Conservation (phyloP, 2,797 vertebrate genomes). For the Onychomys leucogaster region DNA sequence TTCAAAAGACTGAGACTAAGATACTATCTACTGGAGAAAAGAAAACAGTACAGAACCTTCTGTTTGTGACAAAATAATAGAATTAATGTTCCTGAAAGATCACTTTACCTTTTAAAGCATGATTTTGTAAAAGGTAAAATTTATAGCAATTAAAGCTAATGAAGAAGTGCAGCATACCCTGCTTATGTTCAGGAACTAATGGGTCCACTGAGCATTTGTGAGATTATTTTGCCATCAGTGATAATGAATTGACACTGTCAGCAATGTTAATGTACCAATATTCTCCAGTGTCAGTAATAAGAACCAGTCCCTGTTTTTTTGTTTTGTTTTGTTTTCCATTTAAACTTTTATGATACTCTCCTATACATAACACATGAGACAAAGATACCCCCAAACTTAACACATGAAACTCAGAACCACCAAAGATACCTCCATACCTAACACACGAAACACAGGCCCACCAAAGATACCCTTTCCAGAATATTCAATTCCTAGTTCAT, state of each 20-base stretch:
- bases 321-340: slow-evolving; percentile 66
- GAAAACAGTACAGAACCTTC: slow-evolving; percentile 88
- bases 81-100: slow-evolving; percentile 92
- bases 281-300: slow-evolving; percentile 82
- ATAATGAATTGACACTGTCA: slow-evolving; percentile 91
- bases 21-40: slow-evolving; percentile 85
- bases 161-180: slow-evolving; percentile 92
- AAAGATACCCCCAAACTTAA: neutral
- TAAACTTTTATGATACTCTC: slow-evolving; percentile 76
- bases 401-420: neutral
- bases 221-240: slow-evolving; percentile 91
- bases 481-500: slow-evolving; percentile 64
- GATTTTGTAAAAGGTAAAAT: slow-evolving; percentile 91
- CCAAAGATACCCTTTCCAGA: neutral
- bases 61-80: slow-evolving; percentile 91
- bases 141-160: slow-evolving; percentile 92
- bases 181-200: slow-evolving; percentile 91
- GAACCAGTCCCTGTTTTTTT: slow-evolving; percentile 79
- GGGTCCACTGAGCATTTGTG: slow-evolving; percentile 90
- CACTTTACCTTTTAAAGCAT: slow-evolving; percentile 90
- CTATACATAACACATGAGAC: slow-evolving; percentile 74
- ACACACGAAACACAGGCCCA: neutral
- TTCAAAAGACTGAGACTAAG: slow-evolving; percentile 83
- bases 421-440: neutral
- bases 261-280: slow-evolving; percentile 86